Base-by-base conservation (phyloP, 2,113 vertebrate genomes). In the Azemiops feae region DNA sequence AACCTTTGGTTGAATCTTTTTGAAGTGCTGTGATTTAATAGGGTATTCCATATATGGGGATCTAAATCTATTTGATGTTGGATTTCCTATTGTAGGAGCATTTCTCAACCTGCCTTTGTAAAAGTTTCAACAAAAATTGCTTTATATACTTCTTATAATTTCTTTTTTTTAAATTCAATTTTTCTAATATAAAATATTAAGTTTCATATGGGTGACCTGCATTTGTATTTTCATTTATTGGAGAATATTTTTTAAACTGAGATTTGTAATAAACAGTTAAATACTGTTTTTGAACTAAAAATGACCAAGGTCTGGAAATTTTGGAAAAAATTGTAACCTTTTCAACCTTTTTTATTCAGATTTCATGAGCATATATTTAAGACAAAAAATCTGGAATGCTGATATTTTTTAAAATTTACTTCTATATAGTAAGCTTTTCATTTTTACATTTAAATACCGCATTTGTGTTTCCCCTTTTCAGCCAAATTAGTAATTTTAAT, bases 201-300 rank as follows among this genome's bases (percentile, higher is more conserved):
- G 57, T 47, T 90, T 27, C 27, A 58, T 64, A 45, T 47, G 57
- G 60, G 16, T 10, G 57, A 90, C 25, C 27, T 64, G 43, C 39
- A 47, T 89, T 58, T 89, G 25, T 89, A 45, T 90, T 90, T 90
- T 64, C 60, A 64, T 90, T 90, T 90, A 64, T 27, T 90, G 47
- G 60, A 60, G 25, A 64, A 64, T 9, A 18, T 47, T 89, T 60
- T 88, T 34, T 64, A 30, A 64, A 43, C 14, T 90, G 57, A 64
- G 57, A 89, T 64, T 27, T 89, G 43, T 47, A 57, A 64, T 58
- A 89, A 89, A n/a, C 57, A 20, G 57, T 27, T 27, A 90, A 64
- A 90, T 50, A 25, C 58, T 64, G 30, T 30, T 45, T 34, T 60
- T 90, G 89, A 89, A 60, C 12, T 45, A 16, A 47, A 89, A 43